A percentile compares a stretch with the other conserved stretches of the same genome.
Evolutionary conservation across 2,888 invertebrate species (phyloP).

Genomic region (Cryptocephalus primarius): DNA sequence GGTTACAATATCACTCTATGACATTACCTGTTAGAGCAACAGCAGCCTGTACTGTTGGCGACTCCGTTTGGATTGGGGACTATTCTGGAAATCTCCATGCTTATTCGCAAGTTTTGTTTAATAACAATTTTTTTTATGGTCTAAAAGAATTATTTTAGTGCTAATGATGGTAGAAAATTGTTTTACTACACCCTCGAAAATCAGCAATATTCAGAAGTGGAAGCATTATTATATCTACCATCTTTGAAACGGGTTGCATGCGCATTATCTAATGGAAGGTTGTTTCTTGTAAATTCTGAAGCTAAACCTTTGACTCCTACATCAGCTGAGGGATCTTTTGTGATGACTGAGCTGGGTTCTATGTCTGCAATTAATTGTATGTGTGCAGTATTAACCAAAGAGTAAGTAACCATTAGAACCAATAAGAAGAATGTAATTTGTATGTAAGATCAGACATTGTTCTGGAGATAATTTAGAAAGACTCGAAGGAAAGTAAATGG

Average conservation of each 20-base stretch:
- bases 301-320: slow-evolving; percentile 47
- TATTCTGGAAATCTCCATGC: slow-evolving; percentile 74
- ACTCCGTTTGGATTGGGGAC: slow-evolving; percentile 84
- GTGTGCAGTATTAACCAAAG: slow-evolving; percentile 43
- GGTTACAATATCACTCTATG: slow-evolving; percentile 50
- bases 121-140: too few species aligned
- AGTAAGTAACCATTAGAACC: slow-evolving; percentile 9
- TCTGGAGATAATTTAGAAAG: too few species aligned
- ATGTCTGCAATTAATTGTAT: slow-evolving; percentile 58
- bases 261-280: slow-evolving; percentile 65
- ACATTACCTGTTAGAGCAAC: slow-evolving; percentile 50
- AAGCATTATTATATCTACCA: slow-evolving; percentile 56
- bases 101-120: slow-evolving; percentile 47
- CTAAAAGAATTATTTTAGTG: slow-evolving; percentile 28
- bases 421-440: too few species aligned
- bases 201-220: slow-evolving; percentile 53
- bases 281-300: slow-evolving; percentile 60
- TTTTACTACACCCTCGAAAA: slow-evolving; percentile 59
- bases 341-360: slow-evolving; percentile 65
- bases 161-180: slow-evolving; percentile 44
- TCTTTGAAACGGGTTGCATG: slow-evolving; percentile 66
- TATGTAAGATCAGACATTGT: too few species aligned
- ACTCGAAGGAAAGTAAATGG: too few species aligned
- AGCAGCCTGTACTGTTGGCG: slow-evolving; percentile 64
- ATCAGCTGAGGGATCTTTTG: slow-evolving; percentile 63